phyloP scores from a whole-genome alignment of 2,888 invertebrate genomes.

The Tenthredo amoena region DNA sequence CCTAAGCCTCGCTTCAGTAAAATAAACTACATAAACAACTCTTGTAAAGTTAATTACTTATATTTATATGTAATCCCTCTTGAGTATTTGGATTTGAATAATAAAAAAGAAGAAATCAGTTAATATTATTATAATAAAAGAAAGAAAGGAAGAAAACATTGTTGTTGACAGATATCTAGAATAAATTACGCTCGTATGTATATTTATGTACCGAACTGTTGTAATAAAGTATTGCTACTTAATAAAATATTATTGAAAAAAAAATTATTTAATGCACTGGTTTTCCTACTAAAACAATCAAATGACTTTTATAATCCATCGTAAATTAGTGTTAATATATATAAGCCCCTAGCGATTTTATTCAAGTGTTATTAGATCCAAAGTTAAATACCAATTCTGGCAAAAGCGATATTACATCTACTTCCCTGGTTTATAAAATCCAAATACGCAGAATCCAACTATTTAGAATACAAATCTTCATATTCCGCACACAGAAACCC shows the following conservation, averaged over 20 bases:
- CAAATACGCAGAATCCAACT: not conserved
- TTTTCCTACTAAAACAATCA: not conserved
- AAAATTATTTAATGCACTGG: not conserved
- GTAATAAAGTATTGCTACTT: conserved; percentile 75
- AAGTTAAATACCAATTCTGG: not conserved
- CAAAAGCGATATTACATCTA: not conserved
- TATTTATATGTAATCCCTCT: conserved; percentile 39
- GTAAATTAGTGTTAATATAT: not conserved
- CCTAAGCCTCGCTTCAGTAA: conserved; percentile 14
- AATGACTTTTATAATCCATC: not conserved
- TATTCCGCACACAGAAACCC: not conserved
- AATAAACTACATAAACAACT: not conserved
- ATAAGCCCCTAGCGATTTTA: not conserved
- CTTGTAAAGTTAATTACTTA: conserved; percentile 41
- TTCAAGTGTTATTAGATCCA: not conserved
- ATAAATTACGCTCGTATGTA: conserved; percentile 74
- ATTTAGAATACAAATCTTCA: not conserved
- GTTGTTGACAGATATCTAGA: conserved; percentile 63
- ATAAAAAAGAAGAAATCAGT: conserved; percentile 10
- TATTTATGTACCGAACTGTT: conserved; percentile 77
- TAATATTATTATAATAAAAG: conserved; percentile 7
- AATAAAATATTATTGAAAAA: conserved; percentile 62
- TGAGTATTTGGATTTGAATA: conserved; percentile 33
- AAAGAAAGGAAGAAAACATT: conserved; percentile 54
- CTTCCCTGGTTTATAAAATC: not conserved